Evolutionary conservation across 2,888 invertebrate species (phyloP).

Genomic region (Meghimatium bilineatum): DNA sequence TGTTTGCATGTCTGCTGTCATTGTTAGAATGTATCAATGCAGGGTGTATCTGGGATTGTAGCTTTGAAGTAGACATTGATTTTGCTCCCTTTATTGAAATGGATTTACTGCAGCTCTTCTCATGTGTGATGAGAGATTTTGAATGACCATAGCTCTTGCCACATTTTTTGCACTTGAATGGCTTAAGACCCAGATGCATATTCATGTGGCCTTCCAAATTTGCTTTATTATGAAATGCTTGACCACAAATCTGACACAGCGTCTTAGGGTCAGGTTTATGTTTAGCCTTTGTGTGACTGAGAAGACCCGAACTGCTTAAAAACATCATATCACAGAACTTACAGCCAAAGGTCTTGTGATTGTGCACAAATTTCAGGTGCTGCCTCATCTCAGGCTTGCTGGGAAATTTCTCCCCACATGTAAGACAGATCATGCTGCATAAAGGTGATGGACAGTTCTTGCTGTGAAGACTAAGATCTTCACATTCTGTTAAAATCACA

Average conservation of each 20-base stretch:
- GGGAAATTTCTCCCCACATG: slow-evolving; percentile 45
- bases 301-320: slow-evolving; percentile 41
- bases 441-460: slow-evolving; percentile 43
- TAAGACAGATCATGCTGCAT: slow-evolving; percentile 49
- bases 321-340: slow-evolving; percentile 49
- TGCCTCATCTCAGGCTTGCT: slow-evolving; percentile 47
- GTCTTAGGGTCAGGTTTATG: slow-evolving; percentile 47
- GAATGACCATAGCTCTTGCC: slow-evolving; percentile 47
- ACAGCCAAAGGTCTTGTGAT: slow-evolving; percentile 45
- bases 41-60: background rate
- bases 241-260: slow-evolving; percentile 46
- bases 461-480: slow-evolving; percentile 38
- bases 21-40: slow-evolving; percentile 34
- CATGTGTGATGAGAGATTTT: slow-evolving; percentile 45
- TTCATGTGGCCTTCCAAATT: slow-evolving; percentile 48
- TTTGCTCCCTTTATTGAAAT: background rate
- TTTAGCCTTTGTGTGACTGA: slow-evolving; percentile 46
- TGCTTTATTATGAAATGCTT: slow-evolving; percentile 45
- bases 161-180: slow-evolving; percentile 45
- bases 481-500: slow-evolving; percentile 43
- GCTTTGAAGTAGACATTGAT: background rate
- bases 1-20: slow-evolving; percentile 42
- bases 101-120: slow-evolving; percentile 38
- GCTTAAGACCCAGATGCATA: slow-evolving; percentile 43
- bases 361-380: slow-evolving; percentile 41